Evolutionary conservation across 2,113 vertebrate species (phyloP).

Genomic region (Agapornis roseicollis): DNA sequence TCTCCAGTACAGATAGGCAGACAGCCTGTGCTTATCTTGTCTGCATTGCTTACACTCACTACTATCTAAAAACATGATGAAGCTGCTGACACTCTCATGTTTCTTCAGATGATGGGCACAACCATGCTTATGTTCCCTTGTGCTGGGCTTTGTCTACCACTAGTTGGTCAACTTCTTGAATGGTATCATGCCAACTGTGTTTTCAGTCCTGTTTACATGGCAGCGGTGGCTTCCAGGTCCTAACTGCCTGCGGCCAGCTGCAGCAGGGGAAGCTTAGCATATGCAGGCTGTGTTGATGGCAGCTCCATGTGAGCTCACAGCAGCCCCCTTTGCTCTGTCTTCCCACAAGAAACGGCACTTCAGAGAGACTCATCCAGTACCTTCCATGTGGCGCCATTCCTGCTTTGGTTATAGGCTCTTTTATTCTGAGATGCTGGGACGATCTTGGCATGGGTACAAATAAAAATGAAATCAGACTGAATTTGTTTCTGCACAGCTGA

Average conservation of each 20-base stretch:
- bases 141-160: background rate
- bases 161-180: background rate
- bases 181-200: accelerated
- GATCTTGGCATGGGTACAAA: background rate
- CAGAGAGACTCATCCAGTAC: background rate
- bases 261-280: background rate
- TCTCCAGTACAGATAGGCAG: conserved; percentile 22
- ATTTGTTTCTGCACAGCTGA: background rate
- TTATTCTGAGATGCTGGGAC: background rate
- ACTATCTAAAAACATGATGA: background rate
- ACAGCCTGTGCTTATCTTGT: background rate
- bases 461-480: background rate
- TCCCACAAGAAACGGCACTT: background rate
- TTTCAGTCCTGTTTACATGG: accelerated
- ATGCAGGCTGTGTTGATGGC: accelerated
- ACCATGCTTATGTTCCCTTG: accelerated
- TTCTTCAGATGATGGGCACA: accelerated
- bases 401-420: background rate
- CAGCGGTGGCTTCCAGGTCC: background rate
- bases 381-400: background rate
- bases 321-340: background rate
- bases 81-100: accelerated
- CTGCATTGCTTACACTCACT: accelerated
- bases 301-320: background rate
- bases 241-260: background rate